Conservation (phyloP, 1,140 invertebrate species). For the Chionoecetes opilio region DNA sequence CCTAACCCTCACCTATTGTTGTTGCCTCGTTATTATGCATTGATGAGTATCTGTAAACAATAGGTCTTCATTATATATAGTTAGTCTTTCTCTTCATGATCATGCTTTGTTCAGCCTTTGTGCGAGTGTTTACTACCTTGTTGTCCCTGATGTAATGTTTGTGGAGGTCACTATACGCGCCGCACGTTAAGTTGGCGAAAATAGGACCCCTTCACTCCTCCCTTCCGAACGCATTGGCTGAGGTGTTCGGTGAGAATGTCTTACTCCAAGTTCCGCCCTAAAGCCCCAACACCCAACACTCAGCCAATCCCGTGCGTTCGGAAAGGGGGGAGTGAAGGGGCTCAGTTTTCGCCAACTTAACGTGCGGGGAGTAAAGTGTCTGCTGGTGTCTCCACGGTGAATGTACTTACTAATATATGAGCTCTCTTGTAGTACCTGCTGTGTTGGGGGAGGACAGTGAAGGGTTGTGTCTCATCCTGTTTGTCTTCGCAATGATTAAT, state of each 20-base stretch:
- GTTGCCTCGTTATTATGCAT: not conserved
- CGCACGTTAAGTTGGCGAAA: too few species aligned
- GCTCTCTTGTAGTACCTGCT: conserved; percentile 17
- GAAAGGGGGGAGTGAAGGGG: too few species aligned
- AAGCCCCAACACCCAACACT: too few species aligned
- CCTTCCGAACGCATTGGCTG: too few species aligned
- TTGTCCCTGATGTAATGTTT: too few species aligned
- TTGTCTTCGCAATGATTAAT: not conserved
- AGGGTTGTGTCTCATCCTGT: not conserved
- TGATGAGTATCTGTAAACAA: not conserved
- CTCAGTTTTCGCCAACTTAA: too few species aligned
- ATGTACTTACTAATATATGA: conserved; percentile 24
- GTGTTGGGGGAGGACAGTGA: not conserved
- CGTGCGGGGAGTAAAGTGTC: too few species aligned
- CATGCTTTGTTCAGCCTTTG: not conserved
- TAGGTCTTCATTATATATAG: not conserved
- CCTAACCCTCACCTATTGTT: not conserved
- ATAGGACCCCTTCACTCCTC: too few species aligned
- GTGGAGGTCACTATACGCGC: too few species aligned
- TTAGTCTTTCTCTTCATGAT: not conserved
- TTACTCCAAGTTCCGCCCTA: too few species aligned
- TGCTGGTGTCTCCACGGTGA: not conserved
- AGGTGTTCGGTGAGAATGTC: too few species aligned
- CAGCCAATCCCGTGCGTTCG: too few species aligned
- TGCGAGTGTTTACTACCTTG: not conserved